Evolutionary conservation across 2,888 invertebrate genomes (phyloP), one percentile per base, ranked within the genome.

Genomic region (Cataglyphis rosenhaueri): DNA sequence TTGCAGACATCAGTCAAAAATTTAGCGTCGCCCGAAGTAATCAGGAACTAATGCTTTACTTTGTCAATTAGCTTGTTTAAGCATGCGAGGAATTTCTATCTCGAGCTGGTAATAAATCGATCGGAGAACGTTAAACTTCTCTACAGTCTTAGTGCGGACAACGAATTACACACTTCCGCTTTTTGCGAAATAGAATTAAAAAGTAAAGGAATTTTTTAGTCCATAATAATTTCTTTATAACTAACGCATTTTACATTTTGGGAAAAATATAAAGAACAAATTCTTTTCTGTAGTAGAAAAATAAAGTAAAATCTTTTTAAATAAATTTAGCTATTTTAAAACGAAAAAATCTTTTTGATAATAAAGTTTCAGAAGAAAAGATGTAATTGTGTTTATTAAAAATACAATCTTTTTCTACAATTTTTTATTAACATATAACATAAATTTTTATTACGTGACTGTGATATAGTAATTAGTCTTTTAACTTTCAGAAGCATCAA

Each of bases 11-110:
- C 48, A 75, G 62, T 75, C 32, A 62, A 75, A 75, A 64, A 75
- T 62, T 75, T 75, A 75, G 21, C 62, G 62, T 75, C 62, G 44
- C 44, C 44, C 48, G 21, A 62, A 75, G 62, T 74, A 75, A 75
- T 75, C 62, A 62, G 62, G 62, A 75, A 62, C 62, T 75, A 75
- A 75, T 75, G 74, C 74, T 75, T 74, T 74, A 74, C 74, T 74
- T 62, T 75, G 74, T 75, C 74, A 62, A 75, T 75, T 75, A 75
- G 62, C 74, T 62, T 75, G 74, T 48, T 75, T 62, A 75, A 75
- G 62, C 44, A 75, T 75, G 62, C 62, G 62, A 75, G 35, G 74
- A 75, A 75, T 75, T 75, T 29, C 62, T 62, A 74, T 75, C 35
- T 75, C 44, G 12, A 62, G 32, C 18, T 44, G 48, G 74, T 75